Base-by-base conservation (phyloP, 2,888 invertebrate species). In the Melipona bicolor region DNA sequence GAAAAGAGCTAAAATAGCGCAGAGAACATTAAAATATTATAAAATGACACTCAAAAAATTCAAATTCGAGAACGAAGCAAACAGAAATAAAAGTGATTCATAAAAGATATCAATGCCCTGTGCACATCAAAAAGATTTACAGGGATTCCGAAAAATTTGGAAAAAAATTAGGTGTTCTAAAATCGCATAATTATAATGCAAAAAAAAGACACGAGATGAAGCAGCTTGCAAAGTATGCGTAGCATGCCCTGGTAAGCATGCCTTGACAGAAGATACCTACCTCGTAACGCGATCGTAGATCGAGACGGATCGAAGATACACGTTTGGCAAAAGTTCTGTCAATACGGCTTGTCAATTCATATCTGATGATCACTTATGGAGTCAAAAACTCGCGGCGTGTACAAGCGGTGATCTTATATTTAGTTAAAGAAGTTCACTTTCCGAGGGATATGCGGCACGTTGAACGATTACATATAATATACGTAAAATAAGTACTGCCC, bases 401-500 rank as follows among this genome's bases (percentile, higher is more conserved):
- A 52, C 27, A 61, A 75, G 69, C 74, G 32, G 61, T 52, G 78
- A 78, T 76, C 62, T 72, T 77, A 62, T 73, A 81, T 74, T 90
- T 89, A 89, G 88, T 87, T 77, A 80, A 85, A 80, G 79, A 85
- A 84, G 87, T 81, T 88, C 74, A 75, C 79, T 88, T 84, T 0
- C 54, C n/a, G 59, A 83, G 87, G 76, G 88, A 87, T 88, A 91
- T 90, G 88, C 92, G 90, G 92, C 92, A 91, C 91, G 90, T 88
- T 91, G 89, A 86, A 88, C 84, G 86, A 87, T 87, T 82, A 72
- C 83, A 82, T 84, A 76, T 78, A 84, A 56, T 86, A 87, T 85
- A 87, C 83, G 87, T 79, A 73, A 77, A 79, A 71, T 80, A 86
- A 74, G 71, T 81, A 87, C 88, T 79, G 81, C 80, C 86, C 86